Base-by-base conservation (phyloP, 2,888 invertebrate species). In the Abrostola triplasia region DNA sequence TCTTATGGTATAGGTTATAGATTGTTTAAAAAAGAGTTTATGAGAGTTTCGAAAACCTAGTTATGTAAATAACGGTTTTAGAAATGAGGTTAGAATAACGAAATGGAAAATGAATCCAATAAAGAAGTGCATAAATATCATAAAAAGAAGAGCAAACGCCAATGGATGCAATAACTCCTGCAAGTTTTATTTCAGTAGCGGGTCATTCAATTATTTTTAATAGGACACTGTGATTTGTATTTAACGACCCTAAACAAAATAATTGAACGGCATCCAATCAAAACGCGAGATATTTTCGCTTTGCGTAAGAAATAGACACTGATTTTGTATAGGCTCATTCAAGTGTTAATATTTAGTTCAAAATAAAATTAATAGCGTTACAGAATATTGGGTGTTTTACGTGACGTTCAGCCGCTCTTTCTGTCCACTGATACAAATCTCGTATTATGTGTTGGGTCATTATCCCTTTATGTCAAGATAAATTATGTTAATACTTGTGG, bases 141-240 rank as follows among this genome's bases (percentile, higher is more conserved):
- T 40, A 40, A 40, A 5, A n/a, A 42, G n/a, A 12, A 12, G 7
- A 42, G 42, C 5, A 12, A 12, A 6, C 1, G 12, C 42, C 12
- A n/a, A 12, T 6, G 1, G 12, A 12, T 42, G 1, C 42, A 12
- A 41, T 41, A 12, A 42, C 12, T 40, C 48, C 8, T 37, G 13
- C 37, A 6, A n/a, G 8, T 13, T 47, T 47, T 59, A 47, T 47
- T 36, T 41, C 5, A 8, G 35, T 36, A 44, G 35, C 38, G 5
- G n/a, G 5, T 59, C 24, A 1, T 59, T 66, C 59, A 56, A 56
- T 62, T 67, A 67, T 38, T 62, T 71, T 24, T n/a, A 38, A 67
- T 53, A 12, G 53, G 24, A 11, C 49, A 41, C 41, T 38, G 12
- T 62, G n/a, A 61, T 56, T 40, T 38, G 48, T 52, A 52, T 53